These are phyloP conservation scores for Tokudaia muenninki DNA, from an alignment of 2,797 vertebrate genomes.

Conservation along the genomic window DNA sequence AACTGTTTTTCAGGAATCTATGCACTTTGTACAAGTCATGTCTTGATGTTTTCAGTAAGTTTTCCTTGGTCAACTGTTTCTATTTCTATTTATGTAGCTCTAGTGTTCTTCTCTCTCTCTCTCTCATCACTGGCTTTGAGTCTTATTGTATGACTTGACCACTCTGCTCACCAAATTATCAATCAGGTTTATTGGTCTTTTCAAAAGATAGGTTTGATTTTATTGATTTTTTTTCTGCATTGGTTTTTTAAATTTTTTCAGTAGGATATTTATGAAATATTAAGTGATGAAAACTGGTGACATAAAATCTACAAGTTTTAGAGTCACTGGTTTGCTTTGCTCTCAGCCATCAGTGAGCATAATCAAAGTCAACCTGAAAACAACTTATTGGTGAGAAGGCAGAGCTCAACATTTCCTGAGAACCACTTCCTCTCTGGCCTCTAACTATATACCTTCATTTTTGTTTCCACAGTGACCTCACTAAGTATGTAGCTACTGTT, in stretches of 20 bases:
- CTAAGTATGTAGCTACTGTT: background rate
- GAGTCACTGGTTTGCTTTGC: background rate
- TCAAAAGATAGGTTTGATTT: background rate
- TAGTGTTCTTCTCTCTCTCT: background rate
- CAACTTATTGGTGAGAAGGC: background rate
- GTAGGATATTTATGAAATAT: background rate
- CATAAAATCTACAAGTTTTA: conserved; percentile 28
- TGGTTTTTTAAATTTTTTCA: conserved; percentile 29
- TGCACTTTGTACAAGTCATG: background rate
- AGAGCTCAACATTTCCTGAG: background rate
- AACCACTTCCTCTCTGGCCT: background rate
- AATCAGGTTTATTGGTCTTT: conserved; percentile 36
- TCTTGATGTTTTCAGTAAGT: background rate
- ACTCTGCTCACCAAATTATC: background rate
- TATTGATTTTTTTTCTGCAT: conserved; percentile 16
- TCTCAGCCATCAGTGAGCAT: conserved; percentile 9
- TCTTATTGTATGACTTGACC: conserved; percentile 20
- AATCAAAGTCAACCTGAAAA: background rate
- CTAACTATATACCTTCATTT: conserved; percentile 37
- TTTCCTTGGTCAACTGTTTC: background rate
- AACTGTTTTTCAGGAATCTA: conserved; percentile 39
- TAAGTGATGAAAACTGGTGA: background rate
- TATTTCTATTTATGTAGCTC: background rate
- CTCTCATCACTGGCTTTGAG: background rate
- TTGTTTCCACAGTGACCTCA: background rate